Conservation (phyloP, 2,888 invertebrate genomes). For the Ischnus inquisitorius region DNA sequence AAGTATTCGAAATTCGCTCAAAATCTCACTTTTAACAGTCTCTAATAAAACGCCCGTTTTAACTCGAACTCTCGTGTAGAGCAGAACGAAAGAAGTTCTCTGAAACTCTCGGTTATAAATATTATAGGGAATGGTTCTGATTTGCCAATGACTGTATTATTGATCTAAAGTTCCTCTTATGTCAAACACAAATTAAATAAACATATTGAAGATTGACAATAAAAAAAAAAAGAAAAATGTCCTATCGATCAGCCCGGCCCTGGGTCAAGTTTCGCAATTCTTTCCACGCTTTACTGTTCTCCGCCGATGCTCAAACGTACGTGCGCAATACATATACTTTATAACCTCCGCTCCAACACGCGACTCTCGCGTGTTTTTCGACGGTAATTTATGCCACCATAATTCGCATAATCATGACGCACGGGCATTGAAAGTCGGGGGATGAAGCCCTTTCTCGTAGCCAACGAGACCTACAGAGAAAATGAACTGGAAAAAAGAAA, state of each 20-base stretch:
- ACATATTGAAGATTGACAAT: too few species aligned
- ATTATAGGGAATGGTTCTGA: neutral
- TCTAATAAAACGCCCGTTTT: too few species aligned
- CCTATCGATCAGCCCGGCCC: neutral
- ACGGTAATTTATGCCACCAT: conserved; percentile 32
- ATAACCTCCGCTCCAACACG: conserved; percentile 28
- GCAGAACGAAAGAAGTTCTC: neutral
- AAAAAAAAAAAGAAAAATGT: too few species aligned
- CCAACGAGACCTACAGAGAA: conserved; percentile 14
- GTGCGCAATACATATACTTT: neutral
- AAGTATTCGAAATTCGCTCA: too few species aligned
- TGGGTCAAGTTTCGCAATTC: conserved; percentile 16
- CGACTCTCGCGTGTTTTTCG: conserved; percentile 20
- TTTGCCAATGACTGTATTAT: neutral
- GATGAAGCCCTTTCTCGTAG: neutral
- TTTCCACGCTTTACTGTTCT: neutral
- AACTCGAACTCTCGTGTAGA: neutral
- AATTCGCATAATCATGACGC: conserved; percentile 45
- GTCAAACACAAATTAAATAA: too few species aligned
- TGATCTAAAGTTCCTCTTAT: too few species aligned
- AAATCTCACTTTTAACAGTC: too few species aligned
- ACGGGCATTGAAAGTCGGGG: conserved; percentile 11
- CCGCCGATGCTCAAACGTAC: neutral
- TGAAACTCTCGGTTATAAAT: neutral
- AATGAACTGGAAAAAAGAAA: neutral